Conservation (phyloP, 2,888 invertebrate genomes). For the Onchidella celtica region DNA sequence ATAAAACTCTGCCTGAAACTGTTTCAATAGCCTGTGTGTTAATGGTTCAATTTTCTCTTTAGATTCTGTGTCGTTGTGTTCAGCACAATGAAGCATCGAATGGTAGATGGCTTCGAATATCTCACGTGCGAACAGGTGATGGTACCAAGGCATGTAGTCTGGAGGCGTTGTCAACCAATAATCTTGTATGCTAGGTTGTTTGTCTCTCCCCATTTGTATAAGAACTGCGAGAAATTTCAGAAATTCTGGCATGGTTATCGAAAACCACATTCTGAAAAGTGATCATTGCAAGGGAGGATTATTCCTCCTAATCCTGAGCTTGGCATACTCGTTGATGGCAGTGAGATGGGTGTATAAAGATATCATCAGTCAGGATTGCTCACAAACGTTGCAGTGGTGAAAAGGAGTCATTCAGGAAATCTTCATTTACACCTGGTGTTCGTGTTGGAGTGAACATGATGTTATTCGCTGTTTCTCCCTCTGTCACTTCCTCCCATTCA, state of each 20-base stretch:
- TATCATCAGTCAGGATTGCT: neutral
- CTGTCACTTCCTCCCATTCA: neutral
- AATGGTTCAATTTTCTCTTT: slow-evolving; percentile 24
- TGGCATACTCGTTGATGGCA: neutral
- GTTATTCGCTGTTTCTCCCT: neutral
- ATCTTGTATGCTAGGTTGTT: neutral
- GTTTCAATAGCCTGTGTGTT: neutral
- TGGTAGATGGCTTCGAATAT: slow-evolving; percentile 22
- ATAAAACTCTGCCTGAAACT: slow-evolving; percentile 15
- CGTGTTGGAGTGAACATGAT: neutral
- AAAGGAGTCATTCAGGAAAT: neutral
- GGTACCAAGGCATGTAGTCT: slow-evolving; percentile 9
- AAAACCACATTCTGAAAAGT: neutral
- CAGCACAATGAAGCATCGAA: slow-evolving; percentile 19
- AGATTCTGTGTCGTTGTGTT: neutral
- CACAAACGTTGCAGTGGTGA: too few species aligned
- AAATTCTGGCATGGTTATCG: neutral
- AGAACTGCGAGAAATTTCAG: neutral
- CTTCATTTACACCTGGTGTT: neutral
- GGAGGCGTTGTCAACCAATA: neutral
- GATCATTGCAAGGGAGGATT: neutral
- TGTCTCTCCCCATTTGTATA: neutral
- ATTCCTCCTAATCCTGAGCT: neutral
- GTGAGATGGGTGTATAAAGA: neutral
- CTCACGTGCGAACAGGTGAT: neutral